These are phyloP conservation scores for Sarotherodon lohbergeri DNA, from an alignment of 2,113 vertebrate species.

Conservation along the genomic window DNA sequence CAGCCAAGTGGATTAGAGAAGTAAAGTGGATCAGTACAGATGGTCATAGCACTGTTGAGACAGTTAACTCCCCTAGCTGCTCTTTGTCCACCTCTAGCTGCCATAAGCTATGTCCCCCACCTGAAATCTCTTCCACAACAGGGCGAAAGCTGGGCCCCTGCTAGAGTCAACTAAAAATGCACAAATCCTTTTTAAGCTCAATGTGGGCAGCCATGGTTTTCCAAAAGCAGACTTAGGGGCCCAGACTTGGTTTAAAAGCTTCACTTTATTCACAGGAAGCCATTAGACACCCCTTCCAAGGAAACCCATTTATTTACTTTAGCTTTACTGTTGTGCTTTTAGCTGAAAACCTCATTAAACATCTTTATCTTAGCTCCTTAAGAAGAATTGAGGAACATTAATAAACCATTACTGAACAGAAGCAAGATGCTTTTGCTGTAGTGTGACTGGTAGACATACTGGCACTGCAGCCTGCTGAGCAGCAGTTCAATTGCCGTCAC, in stretches of 20 bases:
- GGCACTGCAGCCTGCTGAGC: constrained; percentile 28
- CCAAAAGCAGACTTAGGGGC: background rate
- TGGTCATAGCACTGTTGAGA: constrained; percentile 19
- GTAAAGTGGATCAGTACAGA: constrained; percentile 49
- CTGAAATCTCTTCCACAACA: constrained; percentile 27
- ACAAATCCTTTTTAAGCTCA: constrained; percentile 23
- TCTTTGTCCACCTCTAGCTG: constrained; percentile 35
- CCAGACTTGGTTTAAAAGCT: background rate
- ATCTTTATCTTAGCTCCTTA: background rate
- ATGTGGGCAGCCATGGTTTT: background rate
- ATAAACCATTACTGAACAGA: background rate
- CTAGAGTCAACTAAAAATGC: background rate
- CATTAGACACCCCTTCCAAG: background rate
- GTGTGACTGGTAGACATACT: constrained; percentile 4
- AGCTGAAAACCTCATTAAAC: background rate
- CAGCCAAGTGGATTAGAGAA: constrained; percentile 63
- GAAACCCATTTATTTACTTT: background rate
- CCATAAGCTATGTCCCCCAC: constrained; percentile 37
- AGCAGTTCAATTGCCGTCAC: constrained; percentile 23
- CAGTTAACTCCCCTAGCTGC: constrained; percentile 17
- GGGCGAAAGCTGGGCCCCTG: background rate
- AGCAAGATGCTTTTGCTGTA: background rate
- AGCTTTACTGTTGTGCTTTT: background rate
- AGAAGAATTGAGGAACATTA: background rate
- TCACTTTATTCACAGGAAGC: background rate